Conservation (phyloP, 1,140 invertebrate genomes). For the Diorhabda elongata region DNA sequence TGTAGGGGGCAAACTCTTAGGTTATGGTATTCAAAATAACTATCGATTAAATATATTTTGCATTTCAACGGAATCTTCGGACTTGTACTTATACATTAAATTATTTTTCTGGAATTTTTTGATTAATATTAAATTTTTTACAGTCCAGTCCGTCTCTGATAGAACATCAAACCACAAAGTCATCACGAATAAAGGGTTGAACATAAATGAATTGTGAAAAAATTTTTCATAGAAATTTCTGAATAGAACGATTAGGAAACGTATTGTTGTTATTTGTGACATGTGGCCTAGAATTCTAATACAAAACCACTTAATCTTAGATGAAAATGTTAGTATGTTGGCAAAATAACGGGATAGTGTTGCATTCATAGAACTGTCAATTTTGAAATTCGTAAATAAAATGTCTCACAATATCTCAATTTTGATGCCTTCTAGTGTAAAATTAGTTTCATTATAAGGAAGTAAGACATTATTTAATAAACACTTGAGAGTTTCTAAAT, state of each 20-base stretch:
- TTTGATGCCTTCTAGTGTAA: not conserved
- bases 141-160: not conserved
- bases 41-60: too few species aligned
- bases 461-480: too few species aligned
- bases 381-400: not conserved
- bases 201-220: not conserved
- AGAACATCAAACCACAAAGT: not conserved
- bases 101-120: too few species aligned
- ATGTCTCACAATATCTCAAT: not conserved
- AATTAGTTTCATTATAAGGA: not conserved
- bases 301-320: not conserved
- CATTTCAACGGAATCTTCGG: too few species aligned
- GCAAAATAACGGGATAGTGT: not conserved
- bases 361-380: not conserved
- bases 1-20: too few species aligned
- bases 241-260: not conserved
- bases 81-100: too few species aligned
- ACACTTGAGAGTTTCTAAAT: too few species aligned
- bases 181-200: not conserved
- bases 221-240: constrained; percentile 1
- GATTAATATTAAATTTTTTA: too few species aligned
- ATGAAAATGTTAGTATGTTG: not conserved
- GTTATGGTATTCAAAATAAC: too few species aligned
- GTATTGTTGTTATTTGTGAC: not conserved
- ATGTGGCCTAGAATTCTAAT: not conserved